Percentiles rank a stretch among this genome's conserved stretches.
Evolutionary conservation across 2,797 vertebrate species (phyloP).

Genomic region (Margarornis squamiger): DNA sequence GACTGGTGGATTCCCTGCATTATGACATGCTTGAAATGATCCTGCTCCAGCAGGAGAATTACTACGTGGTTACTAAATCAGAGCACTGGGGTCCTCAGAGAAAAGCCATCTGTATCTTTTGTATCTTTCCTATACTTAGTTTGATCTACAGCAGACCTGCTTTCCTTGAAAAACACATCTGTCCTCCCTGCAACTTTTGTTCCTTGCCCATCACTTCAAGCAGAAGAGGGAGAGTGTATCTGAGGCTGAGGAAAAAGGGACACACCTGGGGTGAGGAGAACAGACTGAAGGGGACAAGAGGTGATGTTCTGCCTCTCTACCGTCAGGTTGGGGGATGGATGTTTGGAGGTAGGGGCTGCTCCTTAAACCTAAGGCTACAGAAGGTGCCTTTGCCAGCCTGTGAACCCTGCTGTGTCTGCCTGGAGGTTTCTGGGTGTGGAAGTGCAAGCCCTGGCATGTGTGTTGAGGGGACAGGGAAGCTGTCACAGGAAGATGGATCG

Average conservation of each 20-base stretch:
- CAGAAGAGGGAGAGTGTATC: not conserved
- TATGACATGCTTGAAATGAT: not conserved
- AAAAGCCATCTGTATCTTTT: not conserved
- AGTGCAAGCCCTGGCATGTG: not conserved
- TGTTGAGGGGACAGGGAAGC: not conserved
- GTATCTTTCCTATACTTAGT: not conserved
- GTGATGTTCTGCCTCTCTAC: not conserved
- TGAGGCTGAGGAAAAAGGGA: not conserved
- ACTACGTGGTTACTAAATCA: not conserved
- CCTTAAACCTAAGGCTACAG: not conserved
- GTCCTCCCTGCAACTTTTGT: not conserved
- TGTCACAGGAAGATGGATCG: not conserved
- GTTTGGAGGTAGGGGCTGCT: not conserved
- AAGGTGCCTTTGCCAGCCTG: not conserved
- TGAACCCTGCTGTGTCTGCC: rapidly evolving
- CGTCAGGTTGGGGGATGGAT: not conserved
- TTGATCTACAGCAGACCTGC: not conserved
- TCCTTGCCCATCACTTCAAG: not conserved
- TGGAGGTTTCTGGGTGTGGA: constrained; percentile 22
- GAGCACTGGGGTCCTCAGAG: not conserved
- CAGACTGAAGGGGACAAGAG: not conserved
- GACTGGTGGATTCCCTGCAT: not conserved
- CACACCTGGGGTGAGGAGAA: not conserved
- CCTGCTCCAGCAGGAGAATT: not conserved
- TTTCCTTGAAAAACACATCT: not conserved